Percentiles rank a stretch among this genome's conserved stretches.
phyloP scores from a whole-genome alignment of 2,113 vertebrate species.

The Seriola quinqueradiata region DNA sequence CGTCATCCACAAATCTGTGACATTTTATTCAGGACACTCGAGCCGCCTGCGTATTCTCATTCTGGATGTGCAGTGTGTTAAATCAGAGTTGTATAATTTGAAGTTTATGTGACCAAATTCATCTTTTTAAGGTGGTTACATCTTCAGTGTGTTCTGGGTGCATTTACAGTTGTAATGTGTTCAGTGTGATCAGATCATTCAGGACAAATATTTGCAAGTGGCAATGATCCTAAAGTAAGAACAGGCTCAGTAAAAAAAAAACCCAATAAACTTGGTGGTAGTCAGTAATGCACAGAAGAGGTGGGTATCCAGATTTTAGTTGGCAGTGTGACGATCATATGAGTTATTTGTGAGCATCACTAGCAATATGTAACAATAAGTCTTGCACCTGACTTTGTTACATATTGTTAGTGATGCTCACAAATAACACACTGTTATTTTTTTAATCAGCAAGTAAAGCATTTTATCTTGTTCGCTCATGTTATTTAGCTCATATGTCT shows the following conservation, averaged over 20 bases:
- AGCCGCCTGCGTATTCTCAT: too few species aligned
- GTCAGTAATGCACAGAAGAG: not conserved
- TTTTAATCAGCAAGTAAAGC: not conserved
- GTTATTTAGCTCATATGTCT: not conserved
- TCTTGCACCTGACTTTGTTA: not conserved
- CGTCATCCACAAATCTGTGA: too few species aligned
- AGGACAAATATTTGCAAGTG: not conserved
- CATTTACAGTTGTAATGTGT: not conserved
- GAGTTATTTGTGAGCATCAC: not conserved
- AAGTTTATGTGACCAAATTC: too few species aligned
- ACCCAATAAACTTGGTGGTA: not conserved
- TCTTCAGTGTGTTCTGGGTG: not conserved
- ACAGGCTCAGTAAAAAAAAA: not conserved
- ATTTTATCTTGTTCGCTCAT: not conserved
- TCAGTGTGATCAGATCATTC: not conserved
- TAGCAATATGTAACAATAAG: not conserved
- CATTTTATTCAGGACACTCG: too few species aligned
- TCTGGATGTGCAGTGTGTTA: too few species aligned
- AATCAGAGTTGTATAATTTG: too few species aligned
- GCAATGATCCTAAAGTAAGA: not conserved
- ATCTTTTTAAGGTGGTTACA: too few species aligned
- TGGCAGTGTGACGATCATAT: not conserved
- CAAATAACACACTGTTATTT: not conserved
- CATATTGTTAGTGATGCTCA: not conserved
- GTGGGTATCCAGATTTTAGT: not conserved